Evolutionary conservation across 2,888 invertebrate species (phyloP), one percentile per base, ranked within the genome.

Genomic region (Willowsia nigromaculata): DNA sequence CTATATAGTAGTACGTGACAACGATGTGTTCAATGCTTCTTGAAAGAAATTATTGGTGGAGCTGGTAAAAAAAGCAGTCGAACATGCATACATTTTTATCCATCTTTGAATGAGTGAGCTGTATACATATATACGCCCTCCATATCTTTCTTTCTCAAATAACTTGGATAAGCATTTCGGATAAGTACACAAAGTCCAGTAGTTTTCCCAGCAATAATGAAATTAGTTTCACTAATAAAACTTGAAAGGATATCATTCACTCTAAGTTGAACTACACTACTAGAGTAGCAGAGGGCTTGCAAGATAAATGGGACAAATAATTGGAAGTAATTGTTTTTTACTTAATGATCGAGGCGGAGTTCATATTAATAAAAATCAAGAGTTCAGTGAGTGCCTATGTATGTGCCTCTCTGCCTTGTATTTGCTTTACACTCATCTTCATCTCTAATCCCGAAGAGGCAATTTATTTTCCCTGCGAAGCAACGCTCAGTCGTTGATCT

Each of bases 311-410:
- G 56, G 22, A 30, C 33, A 78, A 53, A 33, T 56, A 56, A 78
- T 78, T 78, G 56, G 13, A 33, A 56, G 56, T 78, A 56, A 78
- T 78, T 78, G 33, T 18, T 78, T 53, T n/a, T 78, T 78, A 56
- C 56, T 56, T 78, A 78, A 78, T 78, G 53, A 78, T n/a, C 78
- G 18, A 53, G 78, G 78, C 78, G 53, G 53, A 78, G 53, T 56
- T 56, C 9, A 43, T 74, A 71, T 71, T 71, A 74, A 27, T 47
- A 74, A 27, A 27, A 47, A 74, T 74, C 74, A 27, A 47, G 47
- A 40, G 43, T 15, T 43, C 43, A 43, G 43, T 9, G 1, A 43
- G 43, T 6, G 4, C 43, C 43, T 43, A n/a, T n/a, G n/a, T n/a
- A n/a, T n/a, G n/a, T n/a, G 43, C 43, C 43, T 43, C 13, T 3